Evolutionary conservation across 2,888 invertebrate species (phyloP).

Genomic region (Platynereis dumerilii): DNA sequence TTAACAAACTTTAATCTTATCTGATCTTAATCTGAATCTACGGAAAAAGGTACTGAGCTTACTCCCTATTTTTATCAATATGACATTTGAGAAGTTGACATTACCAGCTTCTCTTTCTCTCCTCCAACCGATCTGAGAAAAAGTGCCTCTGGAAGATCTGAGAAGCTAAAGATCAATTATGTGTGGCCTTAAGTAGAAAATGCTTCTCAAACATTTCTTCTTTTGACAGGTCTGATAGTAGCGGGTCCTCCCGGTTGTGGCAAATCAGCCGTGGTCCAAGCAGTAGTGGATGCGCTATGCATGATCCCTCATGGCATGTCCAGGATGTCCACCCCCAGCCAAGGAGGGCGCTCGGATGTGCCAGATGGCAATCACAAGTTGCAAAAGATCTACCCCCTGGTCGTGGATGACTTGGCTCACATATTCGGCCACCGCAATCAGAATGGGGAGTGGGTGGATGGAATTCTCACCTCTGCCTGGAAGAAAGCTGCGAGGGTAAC

Average conservation of each 20-base stretch:
- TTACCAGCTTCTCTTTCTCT: too few species aligned
- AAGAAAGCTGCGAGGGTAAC: conserved; percentile 61
- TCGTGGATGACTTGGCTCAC: conserved; percentile 56
- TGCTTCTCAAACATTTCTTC: too few species aligned
- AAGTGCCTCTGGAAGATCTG: too few species aligned
- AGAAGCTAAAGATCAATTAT: too few species aligned
- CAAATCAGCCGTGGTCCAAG: conserved; percentile 59
- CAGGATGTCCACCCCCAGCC: conserved; percentile 42
- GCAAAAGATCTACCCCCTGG: conserved; percentile 60
- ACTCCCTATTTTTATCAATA: too few species aligned
- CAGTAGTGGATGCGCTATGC: conserved; percentile 58
- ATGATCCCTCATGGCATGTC: conserved; percentile 46
- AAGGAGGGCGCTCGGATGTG: conserved; percentile 25
- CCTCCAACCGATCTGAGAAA: too few species aligned
- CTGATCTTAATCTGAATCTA: too few species aligned
- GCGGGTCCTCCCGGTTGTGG: conserved; percentile 62
- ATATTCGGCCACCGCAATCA: conserved; percentile 60
- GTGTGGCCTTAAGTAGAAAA: too few species aligned
- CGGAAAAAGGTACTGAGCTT: too few species aligned
- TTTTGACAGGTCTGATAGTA: conserved; percentile 60
- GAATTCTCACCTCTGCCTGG: conserved; percentile 61
- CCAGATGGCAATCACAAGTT: conserved; percentile 57
- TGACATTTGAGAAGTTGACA: too few species aligned
- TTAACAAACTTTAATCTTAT: too few species aligned
- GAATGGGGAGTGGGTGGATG: conserved; percentile 62